Base-by-base conservation (phyloP, 2,113 vertebrate genomes). In the Nyctereutes procyonoides region DNA sequence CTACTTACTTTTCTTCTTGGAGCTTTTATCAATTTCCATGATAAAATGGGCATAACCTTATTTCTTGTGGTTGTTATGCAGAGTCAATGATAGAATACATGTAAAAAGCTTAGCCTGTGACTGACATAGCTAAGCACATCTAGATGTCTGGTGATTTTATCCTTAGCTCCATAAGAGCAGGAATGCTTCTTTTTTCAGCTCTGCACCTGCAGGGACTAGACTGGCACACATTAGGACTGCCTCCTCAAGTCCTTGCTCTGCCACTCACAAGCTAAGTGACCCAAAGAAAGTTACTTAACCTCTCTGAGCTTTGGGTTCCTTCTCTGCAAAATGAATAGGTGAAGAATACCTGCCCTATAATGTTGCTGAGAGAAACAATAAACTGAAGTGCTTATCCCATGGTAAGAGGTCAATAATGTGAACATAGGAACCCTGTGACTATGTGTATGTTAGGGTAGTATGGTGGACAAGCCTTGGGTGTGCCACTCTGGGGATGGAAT, bases 41-140 rank as follows among this genome's bases (percentile, higher is more conserved):
- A 73, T 62, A 85, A 96, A 94, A 80, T 48, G 16, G 65, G 16
- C 48, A 76, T 77, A 55, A 89, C 30, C 32, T 86, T 85, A 93
- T 74, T 55, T 62, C 30, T 80, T 16, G 71, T 43, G 22, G 24
- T 14, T 35, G 67, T 43, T 73, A 26, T 22, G 3, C 35, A 51
- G 30, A 93, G 51, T 82, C 22, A 81, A 32, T 84, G 17, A 87
- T 79, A 80, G 84, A 86, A 80, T 16, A 3, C 19, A 32, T n/a
- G 9, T 30, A 74, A 82, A 83, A 24, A 90, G 15, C 22, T 87
- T 35, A 53, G 90, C 60, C 69, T 38, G 3, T 30, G n/a, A 43
- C 53, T 82, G 58, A 13, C 48, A 53, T 35, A 28, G 48, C 32
- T 8, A 28, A 12, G 2, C 58, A 56, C 58, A 5, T 79, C 4